Conservation (phyloP, 2,113 vertebrate species). For the Castor canadensis region DNA sequence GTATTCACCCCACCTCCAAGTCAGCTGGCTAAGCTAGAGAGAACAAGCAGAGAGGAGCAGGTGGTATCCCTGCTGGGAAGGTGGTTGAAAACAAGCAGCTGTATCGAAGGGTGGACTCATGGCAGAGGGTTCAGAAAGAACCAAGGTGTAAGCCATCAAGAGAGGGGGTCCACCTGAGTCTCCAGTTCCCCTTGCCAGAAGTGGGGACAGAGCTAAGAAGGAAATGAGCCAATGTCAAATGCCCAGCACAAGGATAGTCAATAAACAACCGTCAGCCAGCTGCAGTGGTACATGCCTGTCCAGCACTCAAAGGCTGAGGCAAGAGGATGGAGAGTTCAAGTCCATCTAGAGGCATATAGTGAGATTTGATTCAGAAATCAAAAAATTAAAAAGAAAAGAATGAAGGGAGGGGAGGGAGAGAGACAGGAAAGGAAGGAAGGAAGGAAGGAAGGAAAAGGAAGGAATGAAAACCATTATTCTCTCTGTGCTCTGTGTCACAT, state of each 20-base stretch:
- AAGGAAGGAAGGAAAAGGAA: too few species aligned
- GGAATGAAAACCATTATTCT: neutral
- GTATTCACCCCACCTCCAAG: neutral
- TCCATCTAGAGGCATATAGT: neutral
- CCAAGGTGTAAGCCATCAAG: fast-evolving
- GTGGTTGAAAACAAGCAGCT: neutral
- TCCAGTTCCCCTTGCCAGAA: neutral
- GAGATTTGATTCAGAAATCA: neutral
- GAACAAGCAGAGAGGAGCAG: neutral
- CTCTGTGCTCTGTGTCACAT: neutral
- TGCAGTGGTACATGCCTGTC: neutral
- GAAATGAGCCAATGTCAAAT: neutral
- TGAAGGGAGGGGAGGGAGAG: neutral
- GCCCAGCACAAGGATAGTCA: neutral
- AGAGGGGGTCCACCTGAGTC: too few species aligned
- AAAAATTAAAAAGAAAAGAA: neutral
- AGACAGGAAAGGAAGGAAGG: too few species aligned
- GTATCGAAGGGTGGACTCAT: neutral
- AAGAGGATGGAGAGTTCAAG: neutral
- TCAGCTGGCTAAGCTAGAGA: neutral
- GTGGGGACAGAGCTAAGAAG: neutral
- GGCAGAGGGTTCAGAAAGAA: neutral
- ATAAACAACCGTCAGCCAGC: neutral
- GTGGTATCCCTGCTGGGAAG: too few species aligned
- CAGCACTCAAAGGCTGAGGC: neutral